A percentile compares a stretch with the other conserved stretches of the same genome.
These are phyloP conservation scores for Eulacestoma nigropectus DNA, from an alignment of 2,113 vertebrate genomes.

Conservation along the genomic window DNA sequence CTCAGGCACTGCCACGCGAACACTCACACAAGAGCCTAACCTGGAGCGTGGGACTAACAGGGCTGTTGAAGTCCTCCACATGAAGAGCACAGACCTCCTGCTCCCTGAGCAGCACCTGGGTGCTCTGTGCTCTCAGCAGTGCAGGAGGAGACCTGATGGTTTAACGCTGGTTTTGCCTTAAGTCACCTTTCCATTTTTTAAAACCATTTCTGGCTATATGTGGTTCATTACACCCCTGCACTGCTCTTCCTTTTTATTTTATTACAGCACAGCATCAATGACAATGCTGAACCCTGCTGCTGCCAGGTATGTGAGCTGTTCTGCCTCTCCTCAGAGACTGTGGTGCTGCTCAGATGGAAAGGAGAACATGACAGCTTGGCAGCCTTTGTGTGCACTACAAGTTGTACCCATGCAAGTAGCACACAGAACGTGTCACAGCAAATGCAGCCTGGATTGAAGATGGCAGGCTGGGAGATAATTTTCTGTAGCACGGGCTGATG, in stretches of 20 bases:
- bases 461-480: neutral
- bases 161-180: neutral
- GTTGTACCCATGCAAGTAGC: neutral
- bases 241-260: neutral
- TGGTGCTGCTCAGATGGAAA: neutral
- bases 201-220: accelerated
- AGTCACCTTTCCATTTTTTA: neutral
- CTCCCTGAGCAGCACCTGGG: neutral
- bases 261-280: neutral
- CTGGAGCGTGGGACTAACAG: neutral
- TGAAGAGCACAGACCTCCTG: neutral
- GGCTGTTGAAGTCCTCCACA: neutral
- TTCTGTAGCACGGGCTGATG: neutral
- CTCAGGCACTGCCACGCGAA: accelerated
- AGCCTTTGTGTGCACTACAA: neutral
- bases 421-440: neutral
- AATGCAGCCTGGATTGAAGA: neutral
- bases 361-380: neutral
- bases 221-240: accelerated
- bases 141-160: neutral
- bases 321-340: neutral
- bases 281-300: neutral
- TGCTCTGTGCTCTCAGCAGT: neutral
- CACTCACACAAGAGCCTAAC: neutral
- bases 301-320: neutral